Base-by-base conservation (phyloP, 2,888 invertebrate genomes). In the Ophion ventricosus region DNA sequence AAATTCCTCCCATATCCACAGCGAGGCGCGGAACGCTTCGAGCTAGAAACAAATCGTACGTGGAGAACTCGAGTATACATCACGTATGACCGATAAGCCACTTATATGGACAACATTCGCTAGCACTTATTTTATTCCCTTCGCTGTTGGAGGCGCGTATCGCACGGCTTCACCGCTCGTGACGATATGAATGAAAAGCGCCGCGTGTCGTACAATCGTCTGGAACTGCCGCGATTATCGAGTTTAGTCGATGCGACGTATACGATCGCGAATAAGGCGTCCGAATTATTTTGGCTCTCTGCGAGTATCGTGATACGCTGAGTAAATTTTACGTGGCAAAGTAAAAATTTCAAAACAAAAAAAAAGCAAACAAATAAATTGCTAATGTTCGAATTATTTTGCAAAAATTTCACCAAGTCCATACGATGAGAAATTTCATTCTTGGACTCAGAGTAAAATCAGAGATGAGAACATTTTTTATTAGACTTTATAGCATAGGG, bases 31-130 rank as follows among this genome's bases (percentile, higher is more conserved):
- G 43, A 43, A 10, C 43, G 43, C 43, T 14, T 43, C 43, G 54
- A 43, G 35, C 43, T 17, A 23, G 20, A 66, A 56, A 54, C n/a
- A 49, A 64, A 25, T n/a, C 49, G n/a, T 72, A 35, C 35, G 35
- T 1, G 0, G 40, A 69, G n/a, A 59, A 25, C 26, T 23, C 26
- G 49, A 29, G 25, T 10, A 57, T 59, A 43, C 10, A 20, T 69
- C 57, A 26, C 67, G 57, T 59, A 29, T 77, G 77, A 77, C 77
- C 77, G 77, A 77, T 77, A 77, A 77, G 59, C 43, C 67, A 59
- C 54, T 25, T 76, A 40, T 57, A 29, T 75, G 64, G 57, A 25
- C 66, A 25, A 20, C 56, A 43, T 43, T 43, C 43, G 43, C 43
- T 1, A 14, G 20, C 20, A 43, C 11, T 29, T 14, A 11, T 56